These are phyloP conservation scores for Spilogale gracilis DNA, from an alignment of 2,113 vertebrate genomes.

Conservation along the genomic window DNA sequence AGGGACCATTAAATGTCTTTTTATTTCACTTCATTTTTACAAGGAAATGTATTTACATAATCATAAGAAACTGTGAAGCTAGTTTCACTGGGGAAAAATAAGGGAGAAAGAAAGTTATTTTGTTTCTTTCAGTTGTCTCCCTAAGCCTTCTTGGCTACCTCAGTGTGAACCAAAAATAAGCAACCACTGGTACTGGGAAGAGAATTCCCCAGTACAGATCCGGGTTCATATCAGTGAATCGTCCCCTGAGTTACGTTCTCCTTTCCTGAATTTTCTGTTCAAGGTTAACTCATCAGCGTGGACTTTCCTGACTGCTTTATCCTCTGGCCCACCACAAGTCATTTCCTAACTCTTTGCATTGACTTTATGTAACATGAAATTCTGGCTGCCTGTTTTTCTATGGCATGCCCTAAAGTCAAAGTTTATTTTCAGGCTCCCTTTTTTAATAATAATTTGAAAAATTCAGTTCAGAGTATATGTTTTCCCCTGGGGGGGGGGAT, in stretches of 20 bases:
- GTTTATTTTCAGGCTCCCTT: not conserved
- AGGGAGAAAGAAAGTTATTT: conserved; percentile 1
- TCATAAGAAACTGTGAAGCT: not conserved
- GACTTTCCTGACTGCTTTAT: not conserved
- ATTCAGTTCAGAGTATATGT: not conserved
- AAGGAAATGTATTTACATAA: not conserved
- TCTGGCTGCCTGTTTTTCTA: not conserved
- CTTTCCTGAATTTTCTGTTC: not conserved
- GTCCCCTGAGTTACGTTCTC: not conserved
- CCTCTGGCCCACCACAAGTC: not conserved
- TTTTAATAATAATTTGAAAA: conserved; percentile 18
- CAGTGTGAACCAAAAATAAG: not conserved
- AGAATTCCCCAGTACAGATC: not conserved
- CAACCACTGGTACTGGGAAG: not conserved
- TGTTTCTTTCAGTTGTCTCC: not conserved
- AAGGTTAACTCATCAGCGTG: not conserved
- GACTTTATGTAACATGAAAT: not conserved
- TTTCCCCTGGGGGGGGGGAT: not conserved
- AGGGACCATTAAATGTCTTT: not conserved
- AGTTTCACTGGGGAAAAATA: conserved; percentile 1
- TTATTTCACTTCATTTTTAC: not conserved
- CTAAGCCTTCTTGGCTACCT: not conserved
- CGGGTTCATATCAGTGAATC: no score
- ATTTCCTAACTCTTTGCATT: not conserved
- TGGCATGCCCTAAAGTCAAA: not conserved